Evolutionary conservation across 2,797 vertebrate species (phyloP), one percentile per base, ranked within the genome.

Genomic region (Sardinella longiceps): DNA sequence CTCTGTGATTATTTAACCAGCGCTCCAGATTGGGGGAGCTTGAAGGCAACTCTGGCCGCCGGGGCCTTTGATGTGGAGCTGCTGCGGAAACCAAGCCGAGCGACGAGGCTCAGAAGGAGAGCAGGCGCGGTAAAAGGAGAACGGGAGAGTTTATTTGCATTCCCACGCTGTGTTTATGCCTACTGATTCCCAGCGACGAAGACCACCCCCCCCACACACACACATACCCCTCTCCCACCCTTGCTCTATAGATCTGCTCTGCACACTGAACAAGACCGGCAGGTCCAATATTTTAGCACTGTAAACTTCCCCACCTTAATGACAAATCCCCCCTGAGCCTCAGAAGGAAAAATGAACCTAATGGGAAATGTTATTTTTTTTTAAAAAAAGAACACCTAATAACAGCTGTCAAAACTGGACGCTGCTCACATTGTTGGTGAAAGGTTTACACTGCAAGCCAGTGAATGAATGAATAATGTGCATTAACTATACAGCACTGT

Each of bases 71-170:
- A 91, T 92, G 90, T 84, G 74, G 84, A 91, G 88, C 90, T 86
- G 51, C 74, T 80, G 33, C 80, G 88, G 84, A 91, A 91, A 90
- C 86, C 18, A 90, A 70, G 77, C 84, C 81, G 50, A 86, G 66
- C 15, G 88, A 88, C 88, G 63, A 84, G 43, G 84, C 83, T 83
- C 87, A 84, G 50, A 90, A 81, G 85, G 85, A 88, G 87, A 89
- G 86, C 53, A 86, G 91, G 89, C 91, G 88, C 89, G 88, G 88
- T 85, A 84, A 86, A 87, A 88, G 86, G 87, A 84, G 5, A 88
- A 87, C 25, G 1, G 87, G 87, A 87, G 86, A 90, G 90, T 92
- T 92, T 94, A 93, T 95, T 95, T 94, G 91, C 93, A 93, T 95
- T 95, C 91, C 92, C 90, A 89, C 89, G 84, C 88, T 82, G 85